A percentile compares a stretch with the other conserved stretches of the same genome.
phyloP scores from a whole-genome alignment of 1,140 invertebrate genomes.

The Holcopasites calliopsidis region DNA sequence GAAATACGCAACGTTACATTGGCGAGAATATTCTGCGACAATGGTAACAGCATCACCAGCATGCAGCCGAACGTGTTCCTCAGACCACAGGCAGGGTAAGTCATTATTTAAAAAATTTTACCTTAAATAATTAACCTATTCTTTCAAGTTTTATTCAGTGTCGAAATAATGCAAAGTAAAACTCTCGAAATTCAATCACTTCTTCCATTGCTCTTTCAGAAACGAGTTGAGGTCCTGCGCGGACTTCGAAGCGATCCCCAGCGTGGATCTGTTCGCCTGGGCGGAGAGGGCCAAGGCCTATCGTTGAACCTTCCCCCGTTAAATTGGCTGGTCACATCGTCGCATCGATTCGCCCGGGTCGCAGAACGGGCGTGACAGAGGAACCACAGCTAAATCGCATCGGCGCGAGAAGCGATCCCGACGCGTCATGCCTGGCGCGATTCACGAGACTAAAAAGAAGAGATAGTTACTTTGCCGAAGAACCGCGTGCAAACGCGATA shows the following conservation, averaged over 20 bases:
- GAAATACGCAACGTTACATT: slow-evolving; percentile 87
- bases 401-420: not conserved
- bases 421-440: not conserved
- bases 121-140: not conserved
- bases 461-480: not conserved
- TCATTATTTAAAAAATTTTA: slow-evolving; percentile 65
- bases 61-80: slow-evolving; percentile 84
- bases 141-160: too few relatives aligned
- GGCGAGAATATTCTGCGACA: slow-evolving; percentile 88
- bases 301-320: slow-evolving; percentile 70
- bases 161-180: too few relatives aligned
- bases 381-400: not conserved
- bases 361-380: slow-evolving; percentile 29
- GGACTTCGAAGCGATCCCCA: slow-evolving; percentile 74
- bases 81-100: slow-evolving; percentile 74
- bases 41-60: slow-evolving; percentile 83
- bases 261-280: slow-evolving; percentile 76
- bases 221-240: slow-evolving; percentile 71
- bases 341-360: slow-evolving; percentile 51
- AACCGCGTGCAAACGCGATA: not conserved
- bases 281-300: slow-evolving; percentile 76
- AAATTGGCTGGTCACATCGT: slow-evolving; percentile 76
- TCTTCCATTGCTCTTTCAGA: too few relatives aligned
- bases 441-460: too few relatives aligned
- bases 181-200: too few relatives aligned